A percentile compares a stretch with the other conserved stretches of the same genome.
Conservation (phyloP, 2,797 vertebrate genomes). For the Anisognathus igniventris region DNA sequence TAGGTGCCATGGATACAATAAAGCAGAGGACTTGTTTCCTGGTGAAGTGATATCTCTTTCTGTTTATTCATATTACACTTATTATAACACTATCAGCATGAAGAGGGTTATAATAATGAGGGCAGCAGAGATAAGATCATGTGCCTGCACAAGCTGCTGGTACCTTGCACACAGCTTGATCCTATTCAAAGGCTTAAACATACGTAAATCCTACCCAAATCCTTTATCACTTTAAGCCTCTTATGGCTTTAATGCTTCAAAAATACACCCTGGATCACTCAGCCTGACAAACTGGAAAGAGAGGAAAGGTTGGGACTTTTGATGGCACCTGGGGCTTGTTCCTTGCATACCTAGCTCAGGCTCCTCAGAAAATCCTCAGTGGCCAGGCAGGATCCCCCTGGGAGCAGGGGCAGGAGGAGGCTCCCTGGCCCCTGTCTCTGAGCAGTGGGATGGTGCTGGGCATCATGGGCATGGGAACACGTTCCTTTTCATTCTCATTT, state of each 20-base stretch:
- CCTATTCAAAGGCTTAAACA: conserved; percentile 24
- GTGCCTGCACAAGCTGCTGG: neutral
- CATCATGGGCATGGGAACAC: rapidly evolving
- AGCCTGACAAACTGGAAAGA: neutral
- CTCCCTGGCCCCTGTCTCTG: rapidly evolving
- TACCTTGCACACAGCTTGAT: conserved; percentile 21
- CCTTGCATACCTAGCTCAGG: neutral
- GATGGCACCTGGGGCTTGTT: neutral
- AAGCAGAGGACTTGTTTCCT: neutral
- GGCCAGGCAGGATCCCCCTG: neutral
- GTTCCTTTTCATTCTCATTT: neutral
- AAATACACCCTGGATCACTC: neutral
- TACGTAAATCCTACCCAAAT: conserved; percentile 4
- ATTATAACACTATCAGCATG: neutral
- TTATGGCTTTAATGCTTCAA: conserved; percentile 5
- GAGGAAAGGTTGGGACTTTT: neutral
- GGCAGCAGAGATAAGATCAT: conserved; percentile 20
- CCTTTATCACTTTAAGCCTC: conserved; percentile 40
- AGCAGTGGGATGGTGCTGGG: neutral
- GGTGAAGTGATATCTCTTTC: neutral
- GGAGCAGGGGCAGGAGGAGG: neutral
- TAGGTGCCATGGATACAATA: neutral
- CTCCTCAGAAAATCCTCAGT: neutral
- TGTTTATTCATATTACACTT: conserved; percentile 29
- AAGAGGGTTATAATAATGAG: conserved; percentile 20